These are phyloP conservation scores for Drosophila leonis DNA, from an alignment of 2,888 invertebrate genomes.

Conservation along the genomic window DNA sequence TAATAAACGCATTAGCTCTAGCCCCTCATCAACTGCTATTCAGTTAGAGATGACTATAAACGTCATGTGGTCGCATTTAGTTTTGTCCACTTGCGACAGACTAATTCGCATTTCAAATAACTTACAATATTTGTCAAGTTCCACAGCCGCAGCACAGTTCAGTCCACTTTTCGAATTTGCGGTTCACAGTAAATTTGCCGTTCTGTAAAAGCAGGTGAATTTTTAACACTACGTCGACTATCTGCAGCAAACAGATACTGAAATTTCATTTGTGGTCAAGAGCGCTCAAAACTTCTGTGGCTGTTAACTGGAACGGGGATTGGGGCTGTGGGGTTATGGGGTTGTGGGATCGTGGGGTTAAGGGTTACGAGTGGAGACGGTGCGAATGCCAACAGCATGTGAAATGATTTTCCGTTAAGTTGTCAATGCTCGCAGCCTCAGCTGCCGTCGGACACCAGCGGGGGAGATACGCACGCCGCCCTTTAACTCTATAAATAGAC, in stretches of 20 bases:
- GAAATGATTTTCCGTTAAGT: conserved; percentile 69
- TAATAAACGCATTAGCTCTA: neutral
- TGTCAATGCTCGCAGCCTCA: conserved; percentile 52
- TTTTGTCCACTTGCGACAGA: neutral
- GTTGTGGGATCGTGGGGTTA: neutral
- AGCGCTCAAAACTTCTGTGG: conserved; percentile 31
- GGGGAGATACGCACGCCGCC: conserved; percentile 4
- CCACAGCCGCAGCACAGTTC: neutral
- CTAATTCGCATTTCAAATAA: neutral
- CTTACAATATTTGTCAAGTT: neutral
- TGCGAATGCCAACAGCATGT: conserved; percentile 43
- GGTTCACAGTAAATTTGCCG: neutral
- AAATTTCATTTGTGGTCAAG: conserved; percentile 34
- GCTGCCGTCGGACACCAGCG: conserved; percentile 29
- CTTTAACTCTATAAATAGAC: conserved; percentile 43
- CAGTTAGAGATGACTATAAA: no score
- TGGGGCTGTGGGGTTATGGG: neutral
- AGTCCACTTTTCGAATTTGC: neutral
- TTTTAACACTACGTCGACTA: conserved; percentile 3
- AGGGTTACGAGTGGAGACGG: conserved; percentile 6
- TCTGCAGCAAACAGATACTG: conserved; percentile 8
- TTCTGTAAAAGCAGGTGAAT: neutral
- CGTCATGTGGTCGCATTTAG: neutral
- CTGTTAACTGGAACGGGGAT: neutral
- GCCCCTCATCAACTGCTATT: neutral